phyloP scores from a whole-genome alignment of 2,797 vertebrate genomes.

The Babyrousa celebensis region DNA sequence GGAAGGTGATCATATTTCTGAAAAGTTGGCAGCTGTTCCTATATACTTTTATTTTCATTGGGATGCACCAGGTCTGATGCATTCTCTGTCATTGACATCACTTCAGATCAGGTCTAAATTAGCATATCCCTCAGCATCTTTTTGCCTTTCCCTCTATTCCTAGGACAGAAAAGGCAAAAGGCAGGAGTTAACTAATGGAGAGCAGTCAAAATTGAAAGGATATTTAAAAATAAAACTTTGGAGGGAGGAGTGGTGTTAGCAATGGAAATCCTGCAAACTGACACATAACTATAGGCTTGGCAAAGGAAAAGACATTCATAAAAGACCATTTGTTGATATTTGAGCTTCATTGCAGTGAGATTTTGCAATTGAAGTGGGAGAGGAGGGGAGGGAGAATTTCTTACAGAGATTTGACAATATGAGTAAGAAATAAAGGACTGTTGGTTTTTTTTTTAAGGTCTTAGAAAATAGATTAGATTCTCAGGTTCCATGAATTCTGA shows the following conservation, averaged over 20 bases:
- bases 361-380: neutral
- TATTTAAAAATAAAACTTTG: slow-evolving; percentile 51
- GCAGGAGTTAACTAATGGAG: neutral
- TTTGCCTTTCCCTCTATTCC: slow-evolving; percentile 59
- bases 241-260: neutral
- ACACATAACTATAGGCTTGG: neutral
- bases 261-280: slow-evolving; percentile 3
- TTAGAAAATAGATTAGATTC: slow-evolving; percentile 40
- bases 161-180: slow-evolving; percentile 49
- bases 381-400: neutral
- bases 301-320: slow-evolving; percentile 24
- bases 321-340: slow-evolving; percentile 18
- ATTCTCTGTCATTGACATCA: neutral
- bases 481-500: neutral
- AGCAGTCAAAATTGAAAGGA: slow-evolving; percentile 57
- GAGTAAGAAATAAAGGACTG: neutral
- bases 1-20: neutral
- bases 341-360: neutral
- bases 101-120: slow-evolving; percentile 43
- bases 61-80: neutral
- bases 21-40: slow-evolving; percentile 14
- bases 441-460: too few relatives aligned
- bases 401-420: neutral
- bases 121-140: neutral
- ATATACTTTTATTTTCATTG: neutral